Evolutionary conservation across 2,113 vertebrate species (phyloP).

Genomic region (Ivindomyrus marchei): DNA sequence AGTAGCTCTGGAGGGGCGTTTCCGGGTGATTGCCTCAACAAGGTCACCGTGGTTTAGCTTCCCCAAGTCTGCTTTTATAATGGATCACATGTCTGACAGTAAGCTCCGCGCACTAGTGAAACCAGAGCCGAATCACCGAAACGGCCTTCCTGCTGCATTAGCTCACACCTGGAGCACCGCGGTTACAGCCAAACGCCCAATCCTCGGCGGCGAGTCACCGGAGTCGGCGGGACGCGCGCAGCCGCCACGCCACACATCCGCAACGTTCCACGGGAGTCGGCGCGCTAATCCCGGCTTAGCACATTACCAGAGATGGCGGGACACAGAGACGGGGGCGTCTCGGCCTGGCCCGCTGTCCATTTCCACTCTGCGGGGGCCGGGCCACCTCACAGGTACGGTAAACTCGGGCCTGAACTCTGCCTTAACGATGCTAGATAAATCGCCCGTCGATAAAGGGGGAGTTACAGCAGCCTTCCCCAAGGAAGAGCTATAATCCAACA

Average conservation of each 20-base stretch:
- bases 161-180: not conserved
- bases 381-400: not conserved
- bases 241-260: not conserved
- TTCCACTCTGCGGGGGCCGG: not conserved
- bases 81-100: not conserved
- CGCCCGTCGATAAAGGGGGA: not conserved
- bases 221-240: not conserved
- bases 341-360: not conserved
- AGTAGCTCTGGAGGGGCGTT: not conserved
- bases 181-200: not conserved
- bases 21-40: not conserved
- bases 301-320: conserved; percentile 51
- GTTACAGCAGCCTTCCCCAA: not conserved
- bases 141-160: not conserved
- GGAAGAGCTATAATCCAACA: not conserved
- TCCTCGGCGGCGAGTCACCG: not conserved
- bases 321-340: not conserved
- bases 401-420: not conserved
- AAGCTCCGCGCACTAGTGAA: not conserved
- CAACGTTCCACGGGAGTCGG: conserved; percentile 51
- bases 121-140: not conserved
- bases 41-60: not conserved
- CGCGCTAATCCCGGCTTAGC: conserved; percentile 65
- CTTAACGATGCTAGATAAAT: not conserved
- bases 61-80: not conserved